A percentile compares a stretch with the other conserved stretches of the same genome.
Evolutionary conservation across 2,113 vertebrate genomes (phyloP).

Genomic region (Falco punctatus): DNA sequence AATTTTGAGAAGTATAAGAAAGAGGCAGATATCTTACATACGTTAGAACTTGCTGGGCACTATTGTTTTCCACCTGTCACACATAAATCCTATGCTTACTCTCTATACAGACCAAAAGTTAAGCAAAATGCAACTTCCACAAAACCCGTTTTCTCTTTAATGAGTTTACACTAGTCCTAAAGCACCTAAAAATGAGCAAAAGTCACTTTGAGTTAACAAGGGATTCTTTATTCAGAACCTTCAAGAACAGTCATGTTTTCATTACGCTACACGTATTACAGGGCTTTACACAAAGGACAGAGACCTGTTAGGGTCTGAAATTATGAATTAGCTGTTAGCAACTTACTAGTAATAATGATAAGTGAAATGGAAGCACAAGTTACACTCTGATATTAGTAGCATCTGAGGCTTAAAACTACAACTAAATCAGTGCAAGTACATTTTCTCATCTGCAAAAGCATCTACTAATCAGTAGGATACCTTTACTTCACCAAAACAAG

Average conservation of each 20-base stretch:
- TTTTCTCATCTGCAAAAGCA: not conserved
- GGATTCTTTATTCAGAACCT: not conserved
- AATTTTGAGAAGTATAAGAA: not conserved
- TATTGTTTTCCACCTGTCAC: not conserved
- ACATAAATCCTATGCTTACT: not conserved
- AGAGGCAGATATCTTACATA: not conserved
- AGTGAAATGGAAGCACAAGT: not conserved
- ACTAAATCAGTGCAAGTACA: not conserved
- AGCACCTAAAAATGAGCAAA: not conserved
- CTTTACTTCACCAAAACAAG: not conserved
- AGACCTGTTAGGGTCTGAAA: not conserved
- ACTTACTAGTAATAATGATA: not conserved
- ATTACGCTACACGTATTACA: not conserved
- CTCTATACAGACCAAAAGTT: not conserved
- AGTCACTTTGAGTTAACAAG: not conserved
- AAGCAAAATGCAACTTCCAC: not conserved
- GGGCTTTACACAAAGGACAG: not conserved
- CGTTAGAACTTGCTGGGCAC: not conserved
- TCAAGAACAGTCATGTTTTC: not conserved
- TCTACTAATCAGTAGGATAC: not conserved
- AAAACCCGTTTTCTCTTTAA: not conserved
- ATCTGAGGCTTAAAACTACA: not conserved
- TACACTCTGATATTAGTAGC: not conserved
- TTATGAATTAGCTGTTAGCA: not conserved
- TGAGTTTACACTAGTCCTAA: not conserved